Conservation (phyloP, 2,113 vertebrate genomes). For the Alethe castanea region DNA sequence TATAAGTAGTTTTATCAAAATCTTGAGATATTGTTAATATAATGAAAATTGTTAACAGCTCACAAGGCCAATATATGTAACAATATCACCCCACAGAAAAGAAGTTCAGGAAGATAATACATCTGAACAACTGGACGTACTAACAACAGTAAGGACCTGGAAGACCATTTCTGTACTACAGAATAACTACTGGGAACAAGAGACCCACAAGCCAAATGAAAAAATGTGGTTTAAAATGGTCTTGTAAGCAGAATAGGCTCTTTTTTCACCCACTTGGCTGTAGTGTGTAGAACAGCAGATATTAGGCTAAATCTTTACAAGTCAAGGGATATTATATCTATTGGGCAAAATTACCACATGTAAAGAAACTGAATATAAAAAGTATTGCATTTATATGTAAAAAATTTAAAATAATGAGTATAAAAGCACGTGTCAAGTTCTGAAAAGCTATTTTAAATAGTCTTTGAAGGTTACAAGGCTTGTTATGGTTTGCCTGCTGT, state of each 20-base stretch:
- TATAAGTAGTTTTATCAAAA: constrained; percentile 48
- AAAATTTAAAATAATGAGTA: constrained; percentile 43
- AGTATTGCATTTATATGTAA: constrained; percentile 56
- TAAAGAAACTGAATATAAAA: constrained; percentile 53
- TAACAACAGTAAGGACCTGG: constrained; percentile 25
- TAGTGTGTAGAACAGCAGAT: constrained; percentile 53
- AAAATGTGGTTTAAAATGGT: background rate
- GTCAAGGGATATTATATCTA: constrained; percentile 11
- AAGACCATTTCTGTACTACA: constrained; percentile 39
- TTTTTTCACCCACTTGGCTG: constrained; percentile 36
- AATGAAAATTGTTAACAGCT: constrained; percentile 12
- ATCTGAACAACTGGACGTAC: background rate
- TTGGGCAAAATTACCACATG: constrained; percentile 23
- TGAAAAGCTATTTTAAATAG: constrained; percentile 44
- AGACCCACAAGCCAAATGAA: constrained; percentile 9
- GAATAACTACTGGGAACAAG: background rate
- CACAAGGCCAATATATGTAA: constrained; percentile 43
- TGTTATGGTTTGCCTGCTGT: constrained; percentile 5
- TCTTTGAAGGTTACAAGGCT: constrained; percentile 36
- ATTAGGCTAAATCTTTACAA: constrained; percentile 43
- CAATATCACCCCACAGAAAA: background rate
- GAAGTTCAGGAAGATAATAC: constrained; percentile 22
- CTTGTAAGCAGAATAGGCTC: background rate
- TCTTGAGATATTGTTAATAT: constrained; percentile 24
- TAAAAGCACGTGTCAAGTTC: constrained; percentile 43